Evolutionary conservation across 2,888 invertebrate species (phyloP), one percentile per base, ranked within the genome.

Genomic region (Tanaodytes sp.): DNA sequence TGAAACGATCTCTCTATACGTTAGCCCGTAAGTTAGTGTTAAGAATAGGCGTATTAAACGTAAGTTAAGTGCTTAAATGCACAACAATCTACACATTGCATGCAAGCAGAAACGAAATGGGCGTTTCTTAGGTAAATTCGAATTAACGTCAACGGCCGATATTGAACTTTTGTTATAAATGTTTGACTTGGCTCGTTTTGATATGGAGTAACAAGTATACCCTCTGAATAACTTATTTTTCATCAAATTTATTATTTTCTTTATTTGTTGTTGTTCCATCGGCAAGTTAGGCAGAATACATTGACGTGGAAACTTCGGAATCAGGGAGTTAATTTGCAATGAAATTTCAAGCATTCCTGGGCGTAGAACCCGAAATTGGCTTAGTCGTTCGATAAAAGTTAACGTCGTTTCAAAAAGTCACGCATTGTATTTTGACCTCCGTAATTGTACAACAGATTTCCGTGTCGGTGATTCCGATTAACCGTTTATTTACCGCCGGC

Each of bases 21-120:
- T 59, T 59, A 59, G 42, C 37, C 16, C 59, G 42, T 49, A 49
- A 59, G 59, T 49, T 59, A 59, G 49, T 59, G 49, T 59, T 59
- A 59, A 59, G 59, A 59, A 59, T 59, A 59, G 49, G 49, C 49
- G 42, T 59, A 59, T 59, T 59, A 59, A 58, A 48, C 39, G 39
- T 58, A 48, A 58, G 39, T 31, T 58, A 58, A 58, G 48, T 58
- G 58, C 58, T 58, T 31, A 48, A 48, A 40, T 45, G 48, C 58
- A 58, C 58, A 40, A 58, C 48, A 58, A 57, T 57, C 57, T 36
- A 31, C 40, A 19, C 58, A 55, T 43, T 20, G 55, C 55, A 55
- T 55, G 55, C 55, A 11, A 55, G 36, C 23, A 43, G 58, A 48
- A 48, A 58, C 31, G 27, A 27, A 40, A 30, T 39, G 40, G 48